Evolutionary conservation across 2,888 invertebrate species (phyloP).

Genomic region (Pachliopta kotzebuea): DNA sequence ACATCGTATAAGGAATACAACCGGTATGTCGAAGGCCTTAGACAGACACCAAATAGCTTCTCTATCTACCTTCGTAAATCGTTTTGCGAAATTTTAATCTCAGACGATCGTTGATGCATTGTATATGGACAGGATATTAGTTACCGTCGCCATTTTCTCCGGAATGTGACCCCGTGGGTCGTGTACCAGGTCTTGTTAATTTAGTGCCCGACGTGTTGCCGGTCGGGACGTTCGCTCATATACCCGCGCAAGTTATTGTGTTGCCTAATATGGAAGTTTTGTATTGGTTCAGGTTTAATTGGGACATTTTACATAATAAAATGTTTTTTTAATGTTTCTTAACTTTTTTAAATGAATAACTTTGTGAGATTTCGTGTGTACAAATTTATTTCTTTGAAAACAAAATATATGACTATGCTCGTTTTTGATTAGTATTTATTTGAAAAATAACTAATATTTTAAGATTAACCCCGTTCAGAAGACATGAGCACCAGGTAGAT

Average conservation of each 20-base stretch:
- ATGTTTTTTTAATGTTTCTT: neutral
- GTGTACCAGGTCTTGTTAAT: constrained; percentile 40
- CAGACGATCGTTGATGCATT: constrained; percentile 35
- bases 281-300: neutral
- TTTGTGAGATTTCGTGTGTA: neutral
- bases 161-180: constrained; percentile 50
- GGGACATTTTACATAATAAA: neutral
- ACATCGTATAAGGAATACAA: constrained; percentile 23
- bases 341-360: neutral
- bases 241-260: constrained; percentile 29
- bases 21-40: constrained; percentile 14
- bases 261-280: constrained; percentile 15
- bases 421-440: too few species aligned
- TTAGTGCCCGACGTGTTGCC: constrained; percentile 33
- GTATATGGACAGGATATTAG: constrained; percentile 40
- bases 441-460: too few species aligned
- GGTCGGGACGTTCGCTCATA: constrained; percentile 32
- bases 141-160: constrained; percentile 40
- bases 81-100: constrained; percentile 31
- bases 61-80: constrained; percentile 31
- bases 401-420: too few species aligned
- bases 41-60: constrained; percentile 30
- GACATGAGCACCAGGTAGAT: too few species aligned
- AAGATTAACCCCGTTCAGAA: too few species aligned
- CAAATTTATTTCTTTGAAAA: too few species aligned